Base-by-base conservation (phyloP, 2,797 vertebrate genomes). In the Amphiprion clarkii region DNA sequence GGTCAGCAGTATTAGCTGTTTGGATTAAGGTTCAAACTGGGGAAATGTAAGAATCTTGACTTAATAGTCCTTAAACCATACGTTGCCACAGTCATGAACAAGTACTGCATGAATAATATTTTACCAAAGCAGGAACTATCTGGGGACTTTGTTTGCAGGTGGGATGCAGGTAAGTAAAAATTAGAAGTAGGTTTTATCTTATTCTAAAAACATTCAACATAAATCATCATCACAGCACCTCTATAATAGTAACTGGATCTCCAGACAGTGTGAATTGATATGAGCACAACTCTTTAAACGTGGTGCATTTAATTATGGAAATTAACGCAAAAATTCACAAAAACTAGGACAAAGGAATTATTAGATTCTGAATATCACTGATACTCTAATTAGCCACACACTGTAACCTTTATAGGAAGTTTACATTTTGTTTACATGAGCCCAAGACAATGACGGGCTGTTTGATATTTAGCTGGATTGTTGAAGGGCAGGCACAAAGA, bases 331-430 rank as follows among this genome's bases (percentile, higher is more conserved):
- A 52, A 27, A 27, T 23, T 23, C 53, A 11, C 56, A 17, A 54
- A 63, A 66, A 69, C n/a, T 52, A 29, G 60, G 42, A 7, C 60
- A 55, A 39, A 46, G 11, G 13, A 19, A 71, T 33, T 19, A 64
- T 52, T 21, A 6, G 39, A 46, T 21, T 39, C 44, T 65, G 54
- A 53, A 46, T 17, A 59, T 46, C 3, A 11, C 12, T 29, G 25
- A 3, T 19, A 29, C 42, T 21, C 14, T 5, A 57, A 36, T 57
- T 17, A 29, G 5, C 14, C 29, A 16, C 52, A 44, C 42, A 5
- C 0, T 31, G 11, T 46, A 21, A 31, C 29, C 21, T 60, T 19
- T 29, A 3, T 2, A 25, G n/a, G 56, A n/a, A 19, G 33, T 9
- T 36, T 7, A 7, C 5, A 4, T 67, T 63, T 36, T 46, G 21